Base-by-base conservation (phyloP, 2,888 invertebrate genomes). In the Eumerus sabulonum region DNA sequence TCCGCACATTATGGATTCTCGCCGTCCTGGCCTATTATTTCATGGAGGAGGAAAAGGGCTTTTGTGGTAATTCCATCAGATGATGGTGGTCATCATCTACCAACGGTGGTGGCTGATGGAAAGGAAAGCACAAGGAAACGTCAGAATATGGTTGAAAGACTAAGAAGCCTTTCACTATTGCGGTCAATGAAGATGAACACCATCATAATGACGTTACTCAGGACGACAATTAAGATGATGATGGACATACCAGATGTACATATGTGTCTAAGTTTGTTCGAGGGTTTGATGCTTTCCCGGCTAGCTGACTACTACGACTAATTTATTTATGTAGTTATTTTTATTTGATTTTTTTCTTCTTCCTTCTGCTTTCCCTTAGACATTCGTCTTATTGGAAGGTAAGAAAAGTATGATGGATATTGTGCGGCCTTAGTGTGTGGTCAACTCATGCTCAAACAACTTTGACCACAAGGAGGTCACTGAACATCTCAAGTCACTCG, bases 161-260 rank as follows among this genome's bases (percentile, higher is more conserved):
- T 54, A 47, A 70, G 79, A 73, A 74, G 73, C 79, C 74, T 79
- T 79, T 79, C 79, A 79, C 72, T 79, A 64, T 74, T 79, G 79
- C 48, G 77, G 72, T 72, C 67, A 63, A 54, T 57, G 59, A 27
- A 62, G 67, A 77, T 72, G 63, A 77, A 67, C 62, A 72, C 38
- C 59, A 59, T 59, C 45, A 51, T 36, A 45, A 62, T 45, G 64
- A 54, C 50, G 17, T 47, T 40, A 45, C 40, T 47, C 42, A 57
- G 59, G 12, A 40, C 11, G 40, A 56, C 57, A n/a, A n/a, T n/a
- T n/a, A n/a, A n/a, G n/a, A n/a, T n/a, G 54, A 66, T 77, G 72
- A 77, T 72, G 62, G 35, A 27, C 27, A 2, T 27, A 27, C 27
- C n/a, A n/a, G n/a, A n/a, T n/a, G 7, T 27, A 27, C 27, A 4